Conservation (phyloP, 2,888 invertebrate genomes). For the Caenorhabditis sp. region DNA sequence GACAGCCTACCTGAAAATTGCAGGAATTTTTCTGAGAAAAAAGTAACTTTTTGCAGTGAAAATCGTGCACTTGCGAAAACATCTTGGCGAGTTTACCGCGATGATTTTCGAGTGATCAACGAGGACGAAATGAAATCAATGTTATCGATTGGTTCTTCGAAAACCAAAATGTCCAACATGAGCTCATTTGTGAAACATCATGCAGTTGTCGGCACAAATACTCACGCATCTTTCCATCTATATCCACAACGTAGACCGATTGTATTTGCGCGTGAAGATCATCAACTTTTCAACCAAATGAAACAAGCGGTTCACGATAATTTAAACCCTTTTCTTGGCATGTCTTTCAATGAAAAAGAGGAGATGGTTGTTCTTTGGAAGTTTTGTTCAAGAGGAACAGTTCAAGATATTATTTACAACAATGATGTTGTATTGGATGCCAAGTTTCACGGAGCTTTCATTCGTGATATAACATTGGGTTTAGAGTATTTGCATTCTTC, state of each 20-base stretch:
- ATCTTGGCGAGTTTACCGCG: constrained; percentile 65
- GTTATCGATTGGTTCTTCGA: constrained; percentile 66
- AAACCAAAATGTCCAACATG: constrained; percentile 68
- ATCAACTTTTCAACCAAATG: constrained; percentile 67
- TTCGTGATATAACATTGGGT: constrained; percentile 55
- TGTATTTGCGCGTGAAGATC: constrained; percentile 52
- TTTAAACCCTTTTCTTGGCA: constrained; percentile 93
- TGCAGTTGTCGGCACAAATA: constrained; percentile 67
- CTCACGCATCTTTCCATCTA: constrained; percentile 65
- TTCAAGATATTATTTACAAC: constrained; percentile 61
- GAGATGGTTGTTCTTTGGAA: constrained; percentile 68
- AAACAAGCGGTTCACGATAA: constrained; percentile 85
- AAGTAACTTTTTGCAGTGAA: no score
- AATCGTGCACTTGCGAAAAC: constrained; percentile 62
- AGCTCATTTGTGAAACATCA: constrained; percentile 67
- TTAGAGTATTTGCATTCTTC: constrained; percentile 64
- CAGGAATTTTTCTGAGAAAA: no score
- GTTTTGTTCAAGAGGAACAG: constrained; percentile 68
- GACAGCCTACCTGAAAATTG: no score
- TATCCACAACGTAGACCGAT: constrained; percentile 66
- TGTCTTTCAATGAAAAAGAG: constrained; percentile 69
- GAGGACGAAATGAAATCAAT: constrained; percentile 70
- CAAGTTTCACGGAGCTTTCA: constrained; percentile 59
- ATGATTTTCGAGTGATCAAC: constrained; percentile 65
- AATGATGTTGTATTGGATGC: constrained; percentile 43